Conservation (phyloP, 2,797 vertebrate genomes). For the Dipus sagitta region DNA sequence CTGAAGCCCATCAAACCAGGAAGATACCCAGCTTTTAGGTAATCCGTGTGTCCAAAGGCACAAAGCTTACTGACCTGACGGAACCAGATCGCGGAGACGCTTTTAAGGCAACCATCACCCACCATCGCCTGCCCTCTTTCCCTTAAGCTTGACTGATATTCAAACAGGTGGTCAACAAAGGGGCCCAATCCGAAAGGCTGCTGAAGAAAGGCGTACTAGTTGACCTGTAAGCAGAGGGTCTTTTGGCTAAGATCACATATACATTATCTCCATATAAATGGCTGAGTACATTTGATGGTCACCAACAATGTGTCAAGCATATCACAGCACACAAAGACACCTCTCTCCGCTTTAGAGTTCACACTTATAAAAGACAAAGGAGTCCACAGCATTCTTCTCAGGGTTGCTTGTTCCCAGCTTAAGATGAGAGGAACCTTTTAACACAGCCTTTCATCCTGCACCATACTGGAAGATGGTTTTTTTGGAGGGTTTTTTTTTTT, state of each 20-base stretch:
- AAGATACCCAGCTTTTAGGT: not conserved
- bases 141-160: slow-evolving; percentile 69
- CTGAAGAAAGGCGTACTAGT: slow-evolving; percentile 79
- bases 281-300: not conserved
- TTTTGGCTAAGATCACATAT: not conserved
- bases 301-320: not conserved
- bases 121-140: not conserved
- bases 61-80: not conserved
- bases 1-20: slow-evolving; percentile 48
- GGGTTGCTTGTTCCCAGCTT: not conserved
- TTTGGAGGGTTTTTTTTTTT: no score
- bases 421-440: not conserved
- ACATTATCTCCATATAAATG: slow-evolving; percentile 34
- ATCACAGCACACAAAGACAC: not conserved
- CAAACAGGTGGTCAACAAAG: slow-evolving; percentile 86
- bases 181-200: slow-evolving; percentile 80
- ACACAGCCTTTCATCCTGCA: not conserved
- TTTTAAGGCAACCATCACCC: not conserved
- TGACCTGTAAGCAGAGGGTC: slow-evolving; percentile 74
- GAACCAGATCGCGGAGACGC: not conserved
- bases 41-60: not conserved
- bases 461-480: not conserved
- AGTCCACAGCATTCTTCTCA: slow-evolving; percentile 16
- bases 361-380: slow-evolving; percentile 37
- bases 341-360: not conserved